phyloP scores from a whole-genome alignment of 2,888 invertebrate genomes.

The Thymelicus lineola region DNA sequence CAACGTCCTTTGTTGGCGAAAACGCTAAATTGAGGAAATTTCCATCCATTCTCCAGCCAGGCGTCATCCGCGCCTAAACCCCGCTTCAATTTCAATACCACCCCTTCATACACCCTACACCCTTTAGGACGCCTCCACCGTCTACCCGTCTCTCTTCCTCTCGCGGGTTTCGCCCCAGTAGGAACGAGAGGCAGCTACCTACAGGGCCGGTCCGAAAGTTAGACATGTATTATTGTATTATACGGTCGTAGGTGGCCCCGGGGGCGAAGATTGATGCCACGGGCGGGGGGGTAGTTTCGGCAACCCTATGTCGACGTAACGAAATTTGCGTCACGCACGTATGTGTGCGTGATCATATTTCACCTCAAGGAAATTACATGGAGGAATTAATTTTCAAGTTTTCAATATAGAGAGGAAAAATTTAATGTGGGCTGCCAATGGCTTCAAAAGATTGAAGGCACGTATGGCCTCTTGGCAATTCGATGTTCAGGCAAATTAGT shows the following conservation, averaged over 20 bases:
- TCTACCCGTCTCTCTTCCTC: slow-evolving; percentile 57
- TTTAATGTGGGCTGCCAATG: slow-evolving; percentile 56
- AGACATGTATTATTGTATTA: slow-evolving; percentile 85
- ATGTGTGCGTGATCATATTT: slow-evolving; percentile 77
- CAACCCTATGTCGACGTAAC: slow-evolving; percentile 82
- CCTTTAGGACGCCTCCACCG: slow-evolving; percentile 83
- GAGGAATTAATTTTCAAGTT: slow-evolving; percentile 82
- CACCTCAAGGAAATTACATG: slow-evolving; percentile 78
- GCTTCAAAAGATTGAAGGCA: slow-evolving; percentile 67
- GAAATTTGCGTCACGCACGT: slow-evolving; percentile 77
- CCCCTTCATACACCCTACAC: slow-evolving; percentile 82
- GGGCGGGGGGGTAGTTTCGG: slow-evolving; percentile 76
- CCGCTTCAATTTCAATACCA: slow-evolving; percentile 85
- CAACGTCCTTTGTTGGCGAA: slow-evolving; percentile 83
- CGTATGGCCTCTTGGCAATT: slow-evolving; percentile 59
- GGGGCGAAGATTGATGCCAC: slow-evolving; percentile 83
- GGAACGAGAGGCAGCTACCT: slow-evolving; percentile 66
- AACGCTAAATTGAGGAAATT: slow-evolving; percentile 85
- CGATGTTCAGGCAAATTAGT: slow-evolving; percentile 37
- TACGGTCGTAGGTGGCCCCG: slow-evolving; percentile 81
- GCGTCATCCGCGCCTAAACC: slow-evolving; percentile 85
- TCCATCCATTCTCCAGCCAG: slow-evolving; percentile 85
- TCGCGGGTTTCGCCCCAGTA: slow-evolving; percentile 44
- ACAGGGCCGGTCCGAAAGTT: slow-evolving; percentile 84
- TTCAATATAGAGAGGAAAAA: slow-evolving; percentile 78